Conservation (phyloP, 2,113 vertebrate species). For the Bos indicus region DNA sequence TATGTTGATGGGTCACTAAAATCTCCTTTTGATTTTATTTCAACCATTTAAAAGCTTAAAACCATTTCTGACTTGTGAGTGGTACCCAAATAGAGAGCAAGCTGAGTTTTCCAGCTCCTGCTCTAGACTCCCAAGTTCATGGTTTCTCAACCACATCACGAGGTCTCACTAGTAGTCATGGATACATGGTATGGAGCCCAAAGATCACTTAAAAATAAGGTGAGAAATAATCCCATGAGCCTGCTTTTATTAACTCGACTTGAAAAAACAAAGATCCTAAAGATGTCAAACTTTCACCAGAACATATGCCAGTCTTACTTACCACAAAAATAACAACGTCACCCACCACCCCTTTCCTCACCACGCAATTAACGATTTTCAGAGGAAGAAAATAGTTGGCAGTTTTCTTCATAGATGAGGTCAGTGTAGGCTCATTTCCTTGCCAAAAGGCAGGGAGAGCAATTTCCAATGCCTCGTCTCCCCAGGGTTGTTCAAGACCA, state of each 20-base stretch:
- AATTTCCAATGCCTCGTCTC: neutral
- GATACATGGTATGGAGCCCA: neutral
- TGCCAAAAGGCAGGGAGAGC: constrained; percentile 45
- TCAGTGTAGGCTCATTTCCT: neutral
- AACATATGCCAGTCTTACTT: neutral
- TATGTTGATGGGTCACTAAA: neutral
- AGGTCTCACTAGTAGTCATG: neutral
- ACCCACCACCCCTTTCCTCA: constrained; percentile 17
- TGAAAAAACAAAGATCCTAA: constrained; percentile 19
- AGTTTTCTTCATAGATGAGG: neutral
- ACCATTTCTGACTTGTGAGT: neutral
- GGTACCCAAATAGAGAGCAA: neutral
- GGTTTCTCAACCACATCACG: neutral
- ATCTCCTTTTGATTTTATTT: neutral
- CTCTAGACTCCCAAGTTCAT: neutral
- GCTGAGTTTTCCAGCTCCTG: neutral
- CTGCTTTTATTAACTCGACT: neutral
- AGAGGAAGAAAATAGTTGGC: constrained; percentile 13
- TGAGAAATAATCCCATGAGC: neutral
- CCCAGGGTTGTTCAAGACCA: neutral
- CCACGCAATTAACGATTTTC: constrained; percentile 37
- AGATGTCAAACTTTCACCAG: constrained; percentile 32
- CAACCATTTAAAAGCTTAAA: neutral
- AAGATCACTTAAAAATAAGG: neutral
- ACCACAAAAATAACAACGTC: constrained; percentile 30